Conservation (phyloP, 2,113 vertebrate genomes). For the human region DNA sequence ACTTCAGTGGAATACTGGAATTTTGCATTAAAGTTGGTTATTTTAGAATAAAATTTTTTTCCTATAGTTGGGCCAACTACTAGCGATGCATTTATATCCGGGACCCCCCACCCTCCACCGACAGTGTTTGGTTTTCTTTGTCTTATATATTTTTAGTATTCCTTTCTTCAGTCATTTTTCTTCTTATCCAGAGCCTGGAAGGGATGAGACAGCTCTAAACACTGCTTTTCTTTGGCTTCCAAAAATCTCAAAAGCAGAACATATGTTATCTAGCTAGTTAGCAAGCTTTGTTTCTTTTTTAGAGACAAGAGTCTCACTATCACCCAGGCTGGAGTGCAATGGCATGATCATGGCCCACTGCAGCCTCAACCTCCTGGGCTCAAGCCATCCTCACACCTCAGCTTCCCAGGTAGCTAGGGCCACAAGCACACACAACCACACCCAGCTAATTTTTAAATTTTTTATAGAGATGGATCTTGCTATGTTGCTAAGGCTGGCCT, state of each 20-base stretch:
- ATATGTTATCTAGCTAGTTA: not conserved
- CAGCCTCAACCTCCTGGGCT: no score
- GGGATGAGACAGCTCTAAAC: not conserved
- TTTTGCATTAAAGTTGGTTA: not conserved
- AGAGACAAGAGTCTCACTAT: no score
- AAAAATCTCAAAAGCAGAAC: not conserved
- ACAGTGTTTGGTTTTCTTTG: not conserved
- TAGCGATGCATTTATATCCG: not conserved
- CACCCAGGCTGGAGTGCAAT: no score
- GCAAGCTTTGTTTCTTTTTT: not conserved
- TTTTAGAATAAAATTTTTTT: slow-evolving; percentile 15
- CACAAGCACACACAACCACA: no score
- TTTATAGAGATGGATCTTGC: no score
- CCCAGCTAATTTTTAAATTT: no score
- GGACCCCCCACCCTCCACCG: no score
- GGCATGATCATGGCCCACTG: no score
- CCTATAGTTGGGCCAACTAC: not conserved
- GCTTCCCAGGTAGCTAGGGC: no score
- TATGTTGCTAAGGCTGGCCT: no score
- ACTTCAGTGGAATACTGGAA: not conserved
- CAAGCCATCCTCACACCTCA: no score
- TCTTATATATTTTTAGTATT: not conserved
- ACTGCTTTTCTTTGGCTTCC: slow-evolving; percentile 8
- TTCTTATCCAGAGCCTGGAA: not conserved
- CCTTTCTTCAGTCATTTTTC: not conserved